Base-by-base conservation (phyloP, 2,888 invertebrate genomes). In the Abrostola triplasia region DNA sequence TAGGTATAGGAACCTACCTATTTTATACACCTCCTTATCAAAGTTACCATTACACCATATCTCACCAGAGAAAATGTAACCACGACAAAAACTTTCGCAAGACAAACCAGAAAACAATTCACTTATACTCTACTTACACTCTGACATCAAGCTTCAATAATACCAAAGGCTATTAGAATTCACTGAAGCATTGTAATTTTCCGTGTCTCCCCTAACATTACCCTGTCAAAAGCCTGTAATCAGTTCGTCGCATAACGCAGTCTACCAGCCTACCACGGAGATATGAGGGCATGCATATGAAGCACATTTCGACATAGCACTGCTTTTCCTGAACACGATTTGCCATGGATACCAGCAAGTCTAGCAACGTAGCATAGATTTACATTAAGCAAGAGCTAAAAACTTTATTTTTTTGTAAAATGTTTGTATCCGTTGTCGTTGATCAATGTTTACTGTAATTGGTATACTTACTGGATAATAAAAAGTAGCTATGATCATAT, bases 291-390 rank as follows among this genome's bases (percentile, higher is more conserved):
- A 59, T 76, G 63, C 59, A 67, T 68, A 64, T 67, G 53, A 51
- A 67, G 59, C 47, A 24, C 24, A 67, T 77, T 76, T 73, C 73
- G 36, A 37, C 76, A 76, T 54, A 12, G 37, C 36, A 24, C 37
- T 35, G 9, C 40, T 7, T 62, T 79, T 79, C 80, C 77, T 70
- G 67, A 61, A 71, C 77, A 79, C 80, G 80, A 70, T 61, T 44
- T 0, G 53, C 65, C 56, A 52, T 50, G 53, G 61, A 12, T 36
- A 11, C 9, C 9, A 5, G 7, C 40, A 40, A 69, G 47, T 41
- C 70, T 7, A 58, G 76, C 38, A 38, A 61, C 13, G n/a, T 59
- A 58, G 24, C 24, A 24, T 24, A 24, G 24, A 24, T 24, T 4
- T 2, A 24, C 1, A 24, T 24, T 24, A 24, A 24, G 24, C 1